Evolutionary conservation across 2,888 invertebrate species (phyloP).

Genomic region (Tetramorium bicarinatum): DNA sequence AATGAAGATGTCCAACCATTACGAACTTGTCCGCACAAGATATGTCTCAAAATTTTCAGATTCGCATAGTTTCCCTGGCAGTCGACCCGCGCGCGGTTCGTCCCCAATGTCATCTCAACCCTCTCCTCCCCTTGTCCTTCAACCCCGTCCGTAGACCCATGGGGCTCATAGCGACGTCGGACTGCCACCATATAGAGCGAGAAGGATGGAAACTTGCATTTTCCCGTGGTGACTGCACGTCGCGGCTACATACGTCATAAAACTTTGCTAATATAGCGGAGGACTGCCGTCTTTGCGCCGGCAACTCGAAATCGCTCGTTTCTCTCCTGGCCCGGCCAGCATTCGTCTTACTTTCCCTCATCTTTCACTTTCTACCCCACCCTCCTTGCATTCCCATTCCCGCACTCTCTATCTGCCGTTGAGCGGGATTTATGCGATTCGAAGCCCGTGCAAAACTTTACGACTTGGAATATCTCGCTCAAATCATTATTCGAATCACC

Average conservation of each 20-base stretch:
- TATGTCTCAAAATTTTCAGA: constrained; percentile 15
- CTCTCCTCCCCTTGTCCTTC: neutral
- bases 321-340: constrained; percentile 44
- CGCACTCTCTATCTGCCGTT: constrained; percentile 45
- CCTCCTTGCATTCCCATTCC: constrained; percentile 10
- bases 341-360: constrained; percentile 58
- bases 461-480: constrained; percentile 6
- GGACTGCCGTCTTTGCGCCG: constrained; percentile 63
- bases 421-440: constrained; percentile 45
- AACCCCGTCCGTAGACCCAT: constrained; percentile 33
- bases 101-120: constrained; percentile 37
- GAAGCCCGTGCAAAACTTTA: constrained; percentile 36
- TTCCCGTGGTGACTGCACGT: constrained; percentile 57
- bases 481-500: constrained; percentile 42
- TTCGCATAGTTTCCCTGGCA: constrained; percentile 32
- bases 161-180: constrained; percentile 55
- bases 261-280: constrained; percentile 73
- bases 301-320: constrained; percentile 66
- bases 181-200: constrained; percentile 26
- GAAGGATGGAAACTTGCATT: constrained; percentile 67
- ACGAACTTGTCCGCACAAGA: neutral
- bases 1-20: neutral
- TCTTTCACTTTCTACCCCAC: constrained; percentile 55
- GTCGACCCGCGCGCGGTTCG: constrained; percentile 33
- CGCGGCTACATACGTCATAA: constrained; percentile 71